phyloP scores from a whole-genome alignment of 2,888 invertebrate genomes.

The Diaperis boleti region DNA sequence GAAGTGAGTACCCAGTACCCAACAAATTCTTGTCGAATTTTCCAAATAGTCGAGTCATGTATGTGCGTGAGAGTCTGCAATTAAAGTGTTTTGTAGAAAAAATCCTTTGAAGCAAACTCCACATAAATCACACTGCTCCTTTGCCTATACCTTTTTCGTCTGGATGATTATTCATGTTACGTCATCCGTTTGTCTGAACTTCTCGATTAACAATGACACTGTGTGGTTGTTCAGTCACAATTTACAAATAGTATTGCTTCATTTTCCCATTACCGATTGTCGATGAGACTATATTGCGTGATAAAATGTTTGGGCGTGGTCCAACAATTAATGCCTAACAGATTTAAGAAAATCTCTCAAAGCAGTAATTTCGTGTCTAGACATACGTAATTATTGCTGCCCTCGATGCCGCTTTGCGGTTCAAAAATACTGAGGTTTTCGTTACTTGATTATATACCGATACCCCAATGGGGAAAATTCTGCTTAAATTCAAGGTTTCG shows the following conservation, averaged over 20 bases:
- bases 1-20: slow-evolving; percentile 73
- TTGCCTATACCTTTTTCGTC: slow-evolving; percentile 22
- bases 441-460: slow-evolving; percentile 27
- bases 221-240: slow-evolving; percentile 9
- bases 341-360: slow-evolving; percentile 44
- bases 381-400: slow-evolving; percentile 42
- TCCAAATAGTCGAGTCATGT: slow-evolving; percentile 12
- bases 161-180: slow-evolving; percentile 27
- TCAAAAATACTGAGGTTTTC: slow-evolving; percentile 36
- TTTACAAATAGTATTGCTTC: neutral
- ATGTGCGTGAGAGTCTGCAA: slow-evolving; percentile 18
- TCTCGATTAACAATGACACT: slow-evolving; percentile 25
- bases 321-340: slow-evolving; percentile 41
- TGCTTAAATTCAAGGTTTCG: slow-evolving; percentile 30
- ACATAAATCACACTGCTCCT: slow-evolving; percentile 21
- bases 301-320: slow-evolving; percentile 41
- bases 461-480: slow-evolving; percentile 28
- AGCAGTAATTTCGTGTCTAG: slow-evolving; percentile 44
- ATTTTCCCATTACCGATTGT: slow-evolving; percentile 4
- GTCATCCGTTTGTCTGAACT: slow-evolving; percentile 21
- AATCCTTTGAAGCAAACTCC: slow-evolving; percentile 25
- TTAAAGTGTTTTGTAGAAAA: slow-evolving; percentile 21
- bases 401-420: slow-evolving; percentile 24
- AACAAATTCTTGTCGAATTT: slow-evolving; percentile 5
- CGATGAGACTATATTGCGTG: slow-evolving; percentile 42